These are phyloP conservation scores for Glaucomys volans DNA, from an alignment of 2,113 vertebrate species.

Conservation along the genomic window DNA sequence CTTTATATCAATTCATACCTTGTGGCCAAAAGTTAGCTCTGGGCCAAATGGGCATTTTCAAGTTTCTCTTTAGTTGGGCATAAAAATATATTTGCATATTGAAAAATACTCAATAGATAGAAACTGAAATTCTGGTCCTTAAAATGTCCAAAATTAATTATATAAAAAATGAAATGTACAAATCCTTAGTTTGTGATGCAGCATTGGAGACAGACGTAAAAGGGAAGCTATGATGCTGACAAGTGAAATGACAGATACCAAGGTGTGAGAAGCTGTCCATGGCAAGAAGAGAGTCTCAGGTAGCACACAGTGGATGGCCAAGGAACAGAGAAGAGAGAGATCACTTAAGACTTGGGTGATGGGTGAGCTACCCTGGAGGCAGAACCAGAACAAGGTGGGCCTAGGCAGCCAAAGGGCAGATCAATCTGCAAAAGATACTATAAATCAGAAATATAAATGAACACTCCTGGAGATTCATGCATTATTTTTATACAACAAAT, in stretches of 20 bases:
- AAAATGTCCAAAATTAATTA: neutral
- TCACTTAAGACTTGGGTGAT: neutral
- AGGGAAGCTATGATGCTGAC: neutral
- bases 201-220: neutral
- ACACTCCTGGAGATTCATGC: neutral
- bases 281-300: neutral
- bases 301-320: neutral
- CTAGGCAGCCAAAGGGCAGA: fast-evolving
- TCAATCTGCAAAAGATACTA: neutral
- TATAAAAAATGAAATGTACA: conserved; percentile 3
- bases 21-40: neutral
- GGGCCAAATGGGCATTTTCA: neutral
- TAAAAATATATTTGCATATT: conserved; percentile 40
- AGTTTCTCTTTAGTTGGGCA: neutral
- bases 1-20: neutral
- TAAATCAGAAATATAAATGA: neutral
- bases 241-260: neutral
- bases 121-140: conserved; percentile 30
- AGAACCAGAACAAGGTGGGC: neutral
- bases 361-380: neutral
- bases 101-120: neutral
- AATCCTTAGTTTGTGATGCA: neutral
- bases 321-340: neutral
- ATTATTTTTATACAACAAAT: neutral
- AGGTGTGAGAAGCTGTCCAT: neutral